phyloP scores from a whole-genome alignment of 2,113 vertebrate species.

The Psittacus erithacus region DNA sequence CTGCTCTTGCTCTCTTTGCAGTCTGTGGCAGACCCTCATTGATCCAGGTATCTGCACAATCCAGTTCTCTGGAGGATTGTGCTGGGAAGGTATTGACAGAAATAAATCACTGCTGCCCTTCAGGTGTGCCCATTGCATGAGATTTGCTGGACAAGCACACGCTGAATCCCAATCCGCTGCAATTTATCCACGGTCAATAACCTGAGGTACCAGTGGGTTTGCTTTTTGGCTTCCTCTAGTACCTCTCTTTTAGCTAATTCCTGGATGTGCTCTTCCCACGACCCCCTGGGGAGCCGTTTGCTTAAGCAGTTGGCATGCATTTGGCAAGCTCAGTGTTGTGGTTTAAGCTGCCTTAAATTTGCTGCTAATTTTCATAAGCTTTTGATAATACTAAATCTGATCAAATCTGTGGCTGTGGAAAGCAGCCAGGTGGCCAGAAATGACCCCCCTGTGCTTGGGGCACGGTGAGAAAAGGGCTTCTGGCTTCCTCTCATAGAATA shows the following conservation, averaged over 20 bases:
- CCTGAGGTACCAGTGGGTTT: not conserved
- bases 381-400: not conserved
- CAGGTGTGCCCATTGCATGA: fast-evolving
- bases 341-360: not conserved
- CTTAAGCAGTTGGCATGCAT: not conserved
- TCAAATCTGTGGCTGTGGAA: not conserved
- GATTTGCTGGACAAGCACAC: not conserved
- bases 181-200: not conserved
- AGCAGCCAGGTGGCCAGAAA: not conserved
- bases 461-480: not conserved
- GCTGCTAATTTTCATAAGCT: not conserved
- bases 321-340: not conserved
- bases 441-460: not conserved
- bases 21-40: not conserved
- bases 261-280: fast-evolving
- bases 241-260: not conserved
- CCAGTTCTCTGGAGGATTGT: not conserved
- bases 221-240: not conserved
- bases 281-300: fast-evolving
- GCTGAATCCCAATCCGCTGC: not conserved
- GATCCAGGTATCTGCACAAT: not conserved
- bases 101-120: not conserved
- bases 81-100: not conserved
- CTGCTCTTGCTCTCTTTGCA: constrained; percentile 4
- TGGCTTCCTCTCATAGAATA: not conserved